Base-by-base conservation (phyloP, 2,797 vertebrate genomes). In the Gymnodraco acuticeps region DNA sequence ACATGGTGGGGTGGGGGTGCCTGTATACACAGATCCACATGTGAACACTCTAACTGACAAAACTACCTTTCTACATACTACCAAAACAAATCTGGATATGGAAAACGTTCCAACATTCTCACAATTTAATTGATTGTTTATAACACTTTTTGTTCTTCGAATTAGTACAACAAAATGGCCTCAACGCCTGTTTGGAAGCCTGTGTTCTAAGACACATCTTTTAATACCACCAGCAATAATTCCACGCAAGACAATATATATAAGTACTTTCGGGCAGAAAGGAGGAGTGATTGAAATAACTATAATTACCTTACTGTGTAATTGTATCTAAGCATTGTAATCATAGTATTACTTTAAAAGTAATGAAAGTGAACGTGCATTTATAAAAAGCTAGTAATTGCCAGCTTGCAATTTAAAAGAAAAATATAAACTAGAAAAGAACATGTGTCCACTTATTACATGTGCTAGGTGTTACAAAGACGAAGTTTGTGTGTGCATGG, bases 301-400 rank as follows among this genome's bases (percentile, higher is more conserved):
- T 65, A 3, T 73, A 54, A 74, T 82, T 64, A 76, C 47, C 16
- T 19, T 41, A 45, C 41, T 59, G 10, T 60, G 23, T 54, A 73
- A 78, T 83, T 70, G 73, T 51, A 27, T 53, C n/a, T 11, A 58
- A 69, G 38, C 10, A 45, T 19, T 61, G 16, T 75, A 15, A 81
- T 75, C 62, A 61, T 11, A 9, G n/a, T 51, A 8, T 60, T 13
- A 68, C 41, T 64, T 5, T 54, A n/a, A 33, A 6, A 56, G 58
- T 55, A 56, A 56, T 56, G 45, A 38, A 59, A 53, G 52, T 64
- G 31, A 63, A 20, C 20, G 17, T 60, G 13, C 12, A 61, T 69
- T 67, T 72, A 17, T 13, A 38, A 51, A 53, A 14, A 48, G 12
- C 55, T 46, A 10, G 33, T 38, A 11, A 19, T 31, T 27, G 14